These are phyloP conservation scores for Trematocara macrostoma DNA, from an alignment of 2,113 vertebrate genomes.

Conservation along the genomic window DNA sequence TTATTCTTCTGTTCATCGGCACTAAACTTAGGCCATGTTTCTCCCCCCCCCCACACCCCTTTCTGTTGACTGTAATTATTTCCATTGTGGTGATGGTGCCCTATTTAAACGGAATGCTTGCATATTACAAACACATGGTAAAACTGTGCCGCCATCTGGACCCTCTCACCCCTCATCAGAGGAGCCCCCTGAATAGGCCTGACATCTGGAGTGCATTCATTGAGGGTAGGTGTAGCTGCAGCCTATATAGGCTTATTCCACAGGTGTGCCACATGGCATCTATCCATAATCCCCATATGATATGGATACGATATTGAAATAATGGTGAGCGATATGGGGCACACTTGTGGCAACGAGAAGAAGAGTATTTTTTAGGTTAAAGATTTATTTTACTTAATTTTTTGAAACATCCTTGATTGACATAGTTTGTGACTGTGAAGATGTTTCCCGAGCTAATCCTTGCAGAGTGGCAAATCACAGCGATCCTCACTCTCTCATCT, in stretches of 20 bases:
- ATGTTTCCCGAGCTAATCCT: conserved; percentile 75
- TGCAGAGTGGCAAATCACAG: conserved; percentile 68
- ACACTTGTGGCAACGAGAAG: background rate
- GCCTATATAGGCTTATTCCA: conserved; percentile 9
- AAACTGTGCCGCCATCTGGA: conserved; percentile 52
- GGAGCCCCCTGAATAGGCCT: conserved; percentile 11
- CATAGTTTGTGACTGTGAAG: conserved; percentile 54
- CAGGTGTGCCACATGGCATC: conserved; percentile 34
- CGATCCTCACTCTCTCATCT: conserved; percentile 71
- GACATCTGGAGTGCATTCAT: background rate
- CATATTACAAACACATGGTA: conserved; percentile 9
- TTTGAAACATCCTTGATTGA: conserved; percentile 42
- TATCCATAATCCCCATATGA: background rate
- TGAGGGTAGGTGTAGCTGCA: background rate
- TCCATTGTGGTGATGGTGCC: conserved; percentile 23
- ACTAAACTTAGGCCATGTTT: background rate
- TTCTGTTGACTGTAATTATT: background rate
- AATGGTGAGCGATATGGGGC: background rate
- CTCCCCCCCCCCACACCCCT: no score
- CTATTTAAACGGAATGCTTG: conserved; percentile 30
- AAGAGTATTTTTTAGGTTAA: background rate
- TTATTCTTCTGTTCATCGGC: conserved; percentile 21
- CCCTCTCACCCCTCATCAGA: background rate
- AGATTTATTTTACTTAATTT: background rate
- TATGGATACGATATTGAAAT: background rate